phyloP scores from a whole-genome alignment of 2,888 invertebrate genomes.

The Brenthis hecate region DNA sequence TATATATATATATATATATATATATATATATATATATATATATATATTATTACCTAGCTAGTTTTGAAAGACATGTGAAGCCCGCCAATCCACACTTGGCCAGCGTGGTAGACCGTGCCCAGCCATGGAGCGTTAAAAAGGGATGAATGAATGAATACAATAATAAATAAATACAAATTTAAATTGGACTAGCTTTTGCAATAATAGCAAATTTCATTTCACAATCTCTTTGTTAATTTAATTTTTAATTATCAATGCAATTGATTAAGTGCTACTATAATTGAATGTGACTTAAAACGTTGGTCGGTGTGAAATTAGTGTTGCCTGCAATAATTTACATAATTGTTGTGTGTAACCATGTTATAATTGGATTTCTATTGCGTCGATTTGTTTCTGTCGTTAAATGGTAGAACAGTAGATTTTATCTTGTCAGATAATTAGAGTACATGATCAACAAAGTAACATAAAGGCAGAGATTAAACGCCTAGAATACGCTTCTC shows the following conservation, averaged over 20 bases:
- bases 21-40: too few relatives aligned
- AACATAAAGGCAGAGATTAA: constrained; percentile 14
- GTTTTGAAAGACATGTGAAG: too few relatives aligned
- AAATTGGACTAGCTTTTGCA: not conserved
- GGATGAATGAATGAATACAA: not conserved
- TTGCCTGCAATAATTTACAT: constrained; percentile 64
- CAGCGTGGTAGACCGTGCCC: too few relatives aligned
- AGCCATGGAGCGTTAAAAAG: too few relatives aligned
- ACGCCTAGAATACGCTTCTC: constrained; percentile 10
- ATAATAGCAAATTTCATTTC: not conserved
- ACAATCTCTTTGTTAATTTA: constrained; percentile 15
- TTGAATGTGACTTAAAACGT: constrained; percentile 55
- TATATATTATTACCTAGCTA: too few relatives aligned
- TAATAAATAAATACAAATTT: constrained; percentile 1
- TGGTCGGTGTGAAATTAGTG: constrained; percentile 53
- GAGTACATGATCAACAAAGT: constrained; percentile 17
- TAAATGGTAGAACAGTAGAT: constrained; percentile 17
- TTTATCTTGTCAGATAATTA: constrained; percentile 22
- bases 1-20: too few relatives aligned
- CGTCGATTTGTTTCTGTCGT: constrained; percentile 61
- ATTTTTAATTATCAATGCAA: constrained; percentile 29
- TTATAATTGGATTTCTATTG: constrained; percentile 66
- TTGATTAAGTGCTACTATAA: constrained; percentile 44
- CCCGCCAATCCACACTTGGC: too few relatives aligned
- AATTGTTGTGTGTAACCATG: constrained; percentile 54